Conservation (phyloP, 2,113 vertebrate genomes). For the Cyanoliseus patagonus region DNA sequence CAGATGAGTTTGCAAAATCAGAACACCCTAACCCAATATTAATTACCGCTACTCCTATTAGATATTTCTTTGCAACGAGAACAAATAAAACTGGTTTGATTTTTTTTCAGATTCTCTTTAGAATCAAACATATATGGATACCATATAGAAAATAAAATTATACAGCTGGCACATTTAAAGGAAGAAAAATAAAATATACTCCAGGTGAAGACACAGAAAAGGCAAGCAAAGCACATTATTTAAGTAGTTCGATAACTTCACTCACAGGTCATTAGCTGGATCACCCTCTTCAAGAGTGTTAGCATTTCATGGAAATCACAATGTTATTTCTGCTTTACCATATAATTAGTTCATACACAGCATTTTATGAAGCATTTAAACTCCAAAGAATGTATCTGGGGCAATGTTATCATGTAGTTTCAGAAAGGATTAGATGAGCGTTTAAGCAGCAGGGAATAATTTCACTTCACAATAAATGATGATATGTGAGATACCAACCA, state of each 20-base stretch:
- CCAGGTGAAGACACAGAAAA: not conserved
- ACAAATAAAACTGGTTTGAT: not conserved
- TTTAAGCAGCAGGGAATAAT: not conserved
- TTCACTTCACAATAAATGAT: not conserved
- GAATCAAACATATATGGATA: not conserved
- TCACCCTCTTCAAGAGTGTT: not conserved
- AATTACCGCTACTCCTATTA: not conserved
- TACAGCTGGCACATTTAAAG: not conserved
- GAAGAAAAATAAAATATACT: not conserved
- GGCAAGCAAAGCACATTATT: not conserved
- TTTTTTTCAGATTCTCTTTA: not conserved
- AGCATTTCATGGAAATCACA: not conserved
- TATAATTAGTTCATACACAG: not conserved
- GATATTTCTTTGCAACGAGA: not conserved
- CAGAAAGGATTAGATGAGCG: not conserved
- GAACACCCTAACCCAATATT: not conserved
- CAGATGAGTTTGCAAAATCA: not conserved
- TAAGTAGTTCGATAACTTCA: not conserved
- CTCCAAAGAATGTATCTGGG: not conserved
- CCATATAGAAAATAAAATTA: not conserved
- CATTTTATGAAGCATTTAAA: not conserved
- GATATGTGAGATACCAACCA: not conserved
- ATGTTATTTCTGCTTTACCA: constrained; percentile 9
- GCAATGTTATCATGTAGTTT: not conserved
- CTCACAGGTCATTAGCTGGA: not conserved